Conservation (phyloP, 2,797 vertebrate species). For the Hylomyscus alleni region DNA sequence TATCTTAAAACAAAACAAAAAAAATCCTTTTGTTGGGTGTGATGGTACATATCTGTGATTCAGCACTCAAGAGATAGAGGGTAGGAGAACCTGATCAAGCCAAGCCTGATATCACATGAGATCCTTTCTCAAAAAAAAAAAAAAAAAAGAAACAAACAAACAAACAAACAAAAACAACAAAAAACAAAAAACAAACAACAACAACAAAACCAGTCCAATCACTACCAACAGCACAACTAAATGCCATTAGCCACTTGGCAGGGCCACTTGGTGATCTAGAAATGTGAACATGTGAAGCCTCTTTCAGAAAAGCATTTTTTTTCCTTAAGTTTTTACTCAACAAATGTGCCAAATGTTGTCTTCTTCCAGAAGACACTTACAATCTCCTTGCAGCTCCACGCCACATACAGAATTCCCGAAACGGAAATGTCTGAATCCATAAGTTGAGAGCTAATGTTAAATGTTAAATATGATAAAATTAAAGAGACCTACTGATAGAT, state of each 20-base stretch:
- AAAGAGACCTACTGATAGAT: neutral
- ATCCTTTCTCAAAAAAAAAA: neutral
- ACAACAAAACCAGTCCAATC: neutral
- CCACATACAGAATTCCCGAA: neutral
- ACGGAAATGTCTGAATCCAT: neutral
- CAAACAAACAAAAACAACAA: neutral
- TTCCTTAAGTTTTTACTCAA: conserved; percentile 38
- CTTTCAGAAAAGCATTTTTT: conserved; percentile 10
- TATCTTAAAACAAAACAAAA: neutral
- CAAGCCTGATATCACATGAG: neutral
- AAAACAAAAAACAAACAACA: neutral
- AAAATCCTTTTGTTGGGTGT: neutral
- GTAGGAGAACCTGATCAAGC: neutral
- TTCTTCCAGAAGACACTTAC: neutral
- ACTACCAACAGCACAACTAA: neutral
- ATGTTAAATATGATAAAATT: neutral
- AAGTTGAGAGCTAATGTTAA: neutral
- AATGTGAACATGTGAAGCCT: neutral
- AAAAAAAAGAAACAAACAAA: too few species aligned
- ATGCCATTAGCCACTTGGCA: neutral
- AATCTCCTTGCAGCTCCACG: neutral
- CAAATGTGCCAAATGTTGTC: neutral
- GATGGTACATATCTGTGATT: neutral
- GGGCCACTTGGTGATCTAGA: neutral
- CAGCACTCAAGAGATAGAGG: neutral